Conservation (phyloP, 1,140 invertebrate genomes). For the Caenorhabditis briggsae region DNA sequence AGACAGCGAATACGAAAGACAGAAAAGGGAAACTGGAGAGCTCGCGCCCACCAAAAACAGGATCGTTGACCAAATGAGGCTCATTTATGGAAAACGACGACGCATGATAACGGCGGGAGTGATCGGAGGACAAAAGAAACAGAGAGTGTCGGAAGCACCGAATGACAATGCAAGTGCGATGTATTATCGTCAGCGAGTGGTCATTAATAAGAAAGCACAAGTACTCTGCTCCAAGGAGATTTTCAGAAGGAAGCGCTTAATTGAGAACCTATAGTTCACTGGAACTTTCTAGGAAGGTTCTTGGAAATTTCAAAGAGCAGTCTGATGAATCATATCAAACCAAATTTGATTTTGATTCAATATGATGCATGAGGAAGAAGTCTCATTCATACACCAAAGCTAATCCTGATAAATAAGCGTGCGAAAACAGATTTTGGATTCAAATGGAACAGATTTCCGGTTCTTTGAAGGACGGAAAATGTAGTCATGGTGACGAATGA, state of each 20-base stretch:
- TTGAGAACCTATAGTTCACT: too few species aligned
- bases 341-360: too few species aligned
- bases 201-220: background rate
- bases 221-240: background rate
- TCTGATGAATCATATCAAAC: too few species aligned
- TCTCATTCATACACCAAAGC: too few species aligned
- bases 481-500: too few species aligned
- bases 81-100: constrained; percentile 38
- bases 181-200: background rate
- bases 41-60: background rate
- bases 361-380: too few species aligned
- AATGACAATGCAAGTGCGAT: background rate
- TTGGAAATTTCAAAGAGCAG: too few species aligned
- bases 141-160: background rate
- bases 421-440: too few species aligned
- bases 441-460: too few species aligned
- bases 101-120: constrained; percentile 2
- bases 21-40: background rate
- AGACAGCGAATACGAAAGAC: constrained; percentile 24
- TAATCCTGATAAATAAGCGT: too few species aligned
- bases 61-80: constrained; percentile 44
- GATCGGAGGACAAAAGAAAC: background rate
- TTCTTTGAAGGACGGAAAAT: too few species aligned
- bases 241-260: background rate
- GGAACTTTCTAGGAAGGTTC: too few species aligned